These are phyloP conservation scores for Cyprinodon brontotheroides DNA, from an alignment of 2,113 vertebrate genomes.

Conservation along the genomic window DNA sequence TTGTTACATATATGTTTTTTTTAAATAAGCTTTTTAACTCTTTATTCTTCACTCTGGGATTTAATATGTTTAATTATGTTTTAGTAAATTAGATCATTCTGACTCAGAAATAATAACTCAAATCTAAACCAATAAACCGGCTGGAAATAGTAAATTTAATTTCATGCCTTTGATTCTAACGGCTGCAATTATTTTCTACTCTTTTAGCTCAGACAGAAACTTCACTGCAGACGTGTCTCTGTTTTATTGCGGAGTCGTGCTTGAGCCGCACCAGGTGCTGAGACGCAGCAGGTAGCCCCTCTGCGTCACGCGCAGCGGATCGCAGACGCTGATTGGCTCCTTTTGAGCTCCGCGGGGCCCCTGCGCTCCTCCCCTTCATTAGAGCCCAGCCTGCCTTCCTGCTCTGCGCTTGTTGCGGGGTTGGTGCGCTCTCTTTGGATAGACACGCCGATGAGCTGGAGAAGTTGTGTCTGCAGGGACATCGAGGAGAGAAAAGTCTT, in stretches of 20 bases:
- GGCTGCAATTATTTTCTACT: neutral
- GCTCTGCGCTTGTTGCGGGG: conserved; percentile 64
- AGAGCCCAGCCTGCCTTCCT: conserved; percentile 51
- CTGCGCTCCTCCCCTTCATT: conserved; percentile 60
- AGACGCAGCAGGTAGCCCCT: conserved; percentile 30
- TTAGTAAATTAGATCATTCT: neutral
- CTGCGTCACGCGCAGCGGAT: conserved; percentile 46
- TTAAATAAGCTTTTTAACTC: too few species aligned
- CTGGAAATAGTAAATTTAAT: neutral
- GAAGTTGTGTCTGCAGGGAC: conserved; percentile 64
- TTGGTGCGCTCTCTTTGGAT: conserved; percentile 52
- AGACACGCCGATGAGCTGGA: conserved; percentile 39
- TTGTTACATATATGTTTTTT: too few species aligned
- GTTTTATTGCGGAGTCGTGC: neutral
- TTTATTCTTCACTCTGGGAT: too few species aligned
- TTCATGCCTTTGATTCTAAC: too few species aligned
- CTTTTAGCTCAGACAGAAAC: neutral
- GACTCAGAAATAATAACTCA: neutral
- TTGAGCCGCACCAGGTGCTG: conserved; percentile 29
- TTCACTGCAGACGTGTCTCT: neutral
- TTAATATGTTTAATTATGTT: too few species aligned
- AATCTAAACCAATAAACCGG: neutral
- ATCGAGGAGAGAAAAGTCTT: conserved; percentile 4
- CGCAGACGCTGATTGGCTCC: conserved; percentile 58
- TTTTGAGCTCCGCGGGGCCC: conserved; percentile 15